phyloP scores from a whole-genome alignment of 2,888 invertebrate genomes.

The Heliothis peltigera region DNA sequence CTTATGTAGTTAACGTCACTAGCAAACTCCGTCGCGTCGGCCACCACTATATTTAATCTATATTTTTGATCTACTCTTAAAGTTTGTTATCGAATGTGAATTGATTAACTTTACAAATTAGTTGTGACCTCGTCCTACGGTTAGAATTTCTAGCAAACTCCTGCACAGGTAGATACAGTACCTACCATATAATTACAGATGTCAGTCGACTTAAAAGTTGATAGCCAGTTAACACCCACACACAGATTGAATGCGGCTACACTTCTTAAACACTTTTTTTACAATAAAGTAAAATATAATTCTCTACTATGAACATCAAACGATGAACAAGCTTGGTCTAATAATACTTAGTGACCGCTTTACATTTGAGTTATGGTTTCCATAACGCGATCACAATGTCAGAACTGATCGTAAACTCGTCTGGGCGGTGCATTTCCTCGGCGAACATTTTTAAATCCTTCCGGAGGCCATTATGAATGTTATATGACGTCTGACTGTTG shows the following conservation, averaged over 20 bases:
- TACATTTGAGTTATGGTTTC: constrained; percentile 55
- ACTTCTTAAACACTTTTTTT: constrained; percentile 11
- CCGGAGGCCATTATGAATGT: constrained; percentile 73
- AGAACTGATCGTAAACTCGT: constrained; percentile 56
- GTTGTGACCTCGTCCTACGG: constrained; percentile 25
- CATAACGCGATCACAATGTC: constrained; percentile 53
- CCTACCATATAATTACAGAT: constrained; percentile 16
- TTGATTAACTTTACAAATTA: constrained; percentile 25
- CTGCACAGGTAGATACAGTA: background rate
- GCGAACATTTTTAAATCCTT: constrained; percentile 69
- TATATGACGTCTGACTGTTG: constrained; percentile 67
- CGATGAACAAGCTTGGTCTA: constrained; percentile 21
- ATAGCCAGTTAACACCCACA: constrained; percentile 14
- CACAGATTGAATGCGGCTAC: constrained; percentile 8
- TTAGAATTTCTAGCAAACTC: constrained; percentile 20
- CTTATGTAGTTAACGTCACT: constrained; percentile 77
- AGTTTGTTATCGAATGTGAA: constrained; percentile 31
- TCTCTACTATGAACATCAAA: constrained; percentile 47
- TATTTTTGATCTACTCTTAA: constrained; percentile 31
- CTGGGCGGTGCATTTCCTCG: constrained; percentile 67
- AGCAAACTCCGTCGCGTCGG: constrained; percentile 61
- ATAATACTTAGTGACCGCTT: constrained; percentile 44
- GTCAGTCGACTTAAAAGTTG: constrained; percentile 7
- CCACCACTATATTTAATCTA: constrained; percentile 45
- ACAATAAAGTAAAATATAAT: constrained; percentile 6